phyloP scores from a whole-genome alignment of 2,797 vertebrate genomes.

The Leontopithecus rosalia region DNA sequence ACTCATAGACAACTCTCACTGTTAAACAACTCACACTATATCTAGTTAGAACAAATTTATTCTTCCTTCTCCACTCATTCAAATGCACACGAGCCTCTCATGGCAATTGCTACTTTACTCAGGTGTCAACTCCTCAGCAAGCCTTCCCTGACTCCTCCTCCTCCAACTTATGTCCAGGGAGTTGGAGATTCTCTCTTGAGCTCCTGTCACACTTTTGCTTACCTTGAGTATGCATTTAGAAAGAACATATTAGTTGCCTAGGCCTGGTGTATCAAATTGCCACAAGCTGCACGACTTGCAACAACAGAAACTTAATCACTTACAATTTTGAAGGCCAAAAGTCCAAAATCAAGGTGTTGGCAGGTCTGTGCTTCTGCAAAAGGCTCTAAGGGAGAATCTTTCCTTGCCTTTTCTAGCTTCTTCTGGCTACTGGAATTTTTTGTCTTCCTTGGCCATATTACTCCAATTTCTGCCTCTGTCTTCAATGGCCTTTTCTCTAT shows the following conservation, averaged over 20 bases:
- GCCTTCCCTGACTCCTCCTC: too few species aligned
- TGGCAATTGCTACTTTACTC: not conserved
- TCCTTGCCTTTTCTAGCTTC: not conserved
- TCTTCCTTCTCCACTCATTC: not conserved
- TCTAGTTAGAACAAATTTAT: not conserved
- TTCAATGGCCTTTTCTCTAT: not conserved
- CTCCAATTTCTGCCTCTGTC: not conserved
- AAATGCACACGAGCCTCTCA: not conserved
- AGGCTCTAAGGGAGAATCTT: not conserved
- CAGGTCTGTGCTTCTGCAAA: not conserved
- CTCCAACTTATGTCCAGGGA: not conserved
- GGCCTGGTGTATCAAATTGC: not conserved
- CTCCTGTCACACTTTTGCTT: not conserved
- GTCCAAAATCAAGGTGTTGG: not conserved
- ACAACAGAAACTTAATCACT: not conserved
- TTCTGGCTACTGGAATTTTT: not conserved
- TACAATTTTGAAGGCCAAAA: not conserved
- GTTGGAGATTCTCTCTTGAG: not conserved
- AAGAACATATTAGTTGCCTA: not conserved
- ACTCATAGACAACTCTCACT: not conserved
- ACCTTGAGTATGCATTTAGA: not conserved
- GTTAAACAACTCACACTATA: not conserved
- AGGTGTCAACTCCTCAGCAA: not conserved
- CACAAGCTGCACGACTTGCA: not conserved
- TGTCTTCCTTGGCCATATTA: not conserved